Base-by-base conservation (phyloP, 1,140 invertebrate species). In the Ridgeia piscesae region DNA sequence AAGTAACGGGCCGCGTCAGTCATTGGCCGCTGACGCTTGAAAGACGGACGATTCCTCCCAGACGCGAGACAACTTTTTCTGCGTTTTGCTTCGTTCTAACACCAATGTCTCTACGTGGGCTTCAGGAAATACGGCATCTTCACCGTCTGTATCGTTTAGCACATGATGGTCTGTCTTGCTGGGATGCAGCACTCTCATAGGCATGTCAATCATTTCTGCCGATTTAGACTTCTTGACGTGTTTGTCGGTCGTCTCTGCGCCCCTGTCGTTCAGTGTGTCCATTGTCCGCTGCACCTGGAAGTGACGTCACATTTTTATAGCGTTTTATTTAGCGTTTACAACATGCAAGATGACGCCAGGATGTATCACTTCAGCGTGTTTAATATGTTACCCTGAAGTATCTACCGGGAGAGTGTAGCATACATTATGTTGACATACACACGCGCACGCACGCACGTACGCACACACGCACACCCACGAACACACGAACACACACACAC, bases 311-410 rank as follows among this genome's bases (percentile, higher is more conserved):
- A 77, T 77, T 77, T 4, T 31, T 31, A 77, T 77, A 77, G 2
- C 27, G 11, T 77, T 4, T 21, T 77, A 21, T 17, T 2, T 77
- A 77, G 27, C 17, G 58, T 77, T 77, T 77, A 77, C 58, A 77
- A 42, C 42, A 42, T 4, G 4, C 11, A 42, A 42, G 42, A 42
- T 77, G 17, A 17, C 33, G 94, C 94, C 17, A 92, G 91, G 34
- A 93, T 92, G 92, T 92, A 77, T 34, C 93, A 92, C 50, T 92
- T 88, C 21, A 91, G n/a, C 91, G 92, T 93, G 92, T 93, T 93
- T 0, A 93, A 94, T 77, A 2, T 42, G 42, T 31, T 34, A 94
- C 94, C 27, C 92, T 89, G 34, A 93, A 92, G 92, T 92, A 77
- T 34, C 93, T 93, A n/a, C n/a, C n/a, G n/a, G n/a, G n/a, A n/a